Base-by-base conservation (phyloP, 2,797 vertebrate genomes). In the Phoxinus dragarum region DNA sequence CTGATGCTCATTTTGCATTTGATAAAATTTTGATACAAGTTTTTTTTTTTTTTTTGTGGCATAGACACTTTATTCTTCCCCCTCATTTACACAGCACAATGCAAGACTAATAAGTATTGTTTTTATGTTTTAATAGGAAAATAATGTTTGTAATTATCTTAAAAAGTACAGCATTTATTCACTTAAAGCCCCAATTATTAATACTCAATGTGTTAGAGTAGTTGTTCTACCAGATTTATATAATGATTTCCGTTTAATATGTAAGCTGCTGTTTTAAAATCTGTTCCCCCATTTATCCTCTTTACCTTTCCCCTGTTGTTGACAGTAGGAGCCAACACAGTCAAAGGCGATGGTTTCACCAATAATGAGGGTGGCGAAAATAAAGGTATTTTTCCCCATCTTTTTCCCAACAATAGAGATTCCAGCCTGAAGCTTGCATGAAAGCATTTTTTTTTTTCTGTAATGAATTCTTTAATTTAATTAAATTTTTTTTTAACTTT, bases 351-450 rank as follows among this genome's bases (percentile, higher is more conserved):
- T 96, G 97, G 95, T 96, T 96, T 97, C 95, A 94, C 93, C 95
- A 97, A 91, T 97, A 97, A 96, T 96, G 96, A 96, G 92, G 96
- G 94, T 95, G 96, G 92, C 93, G 93, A 94, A 93, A 95, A 97
- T 89, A 94, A 97, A 97, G 96, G 97, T 98, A 97, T 96, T 96
- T 96, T 96, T 95, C 94, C 94, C 92, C 94, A 92, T 94, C 77
- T 91, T 94, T 94, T 90, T 67, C 2, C 49, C 82, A 54, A 86
- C 42, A 80, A 9, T 2, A 14, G n/a, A 76, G 64, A 83, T 44
- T 71, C 85, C 90, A 95, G 92, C 89, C 94, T 94, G 89, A 95
- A 88, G 92, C 87, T 92, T 91, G 97, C 96, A 97, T 98, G 97
- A 95, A 92, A 91, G 94, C 93, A 84, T 94, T 91, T 93, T 88